Base-by-base conservation (phyloP, 1,140 invertebrate species). In the Micrasema minimum region DNA sequence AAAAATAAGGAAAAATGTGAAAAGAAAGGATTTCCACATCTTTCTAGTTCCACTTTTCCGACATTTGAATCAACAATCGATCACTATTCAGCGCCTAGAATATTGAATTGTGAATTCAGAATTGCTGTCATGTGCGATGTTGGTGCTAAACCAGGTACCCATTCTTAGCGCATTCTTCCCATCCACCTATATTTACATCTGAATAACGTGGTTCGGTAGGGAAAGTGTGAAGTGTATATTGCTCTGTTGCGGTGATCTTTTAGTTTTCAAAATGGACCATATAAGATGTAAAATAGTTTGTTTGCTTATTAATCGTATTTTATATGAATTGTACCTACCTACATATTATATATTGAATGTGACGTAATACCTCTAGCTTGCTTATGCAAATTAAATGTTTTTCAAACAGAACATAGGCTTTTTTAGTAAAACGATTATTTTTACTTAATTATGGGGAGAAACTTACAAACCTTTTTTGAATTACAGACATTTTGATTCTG, bases 91-190 rank as follows among this genome's bases (percentile, higher is more conserved):
- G 51, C 45, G 59, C 35, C n/a, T 31, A 64, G 72, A 71, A 71
- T 74, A 74, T 71, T 68, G 68, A 71, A 74, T 74, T 68, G 64
- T 71, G 72, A 74, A 74, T 74, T 68, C 64, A 71, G 72, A 74
- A 74, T 74, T 74, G 69, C 64, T 74, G 72, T 74, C 64, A 71
- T 74, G 69, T 71, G 64, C 57, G 72, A 66, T 68, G 72, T 68
- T 69, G 67, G 68, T 45, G 26, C 66, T 61, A 35, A 59, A 45
- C 66, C 61, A 35, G 57, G 50, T 66, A 66, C 72, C 72, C 59
- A 31, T 31, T 31, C 2, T 31, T 31, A 4, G 3, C 26, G 2
- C 22, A 64, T 46, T 64, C 66, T 66, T 66, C 62, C 61, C 43
- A 69, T 48, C 72, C 72, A 69, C 72, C 69, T 73, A 69, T 73